phyloP scores from a whole-genome alignment of 2,113 vertebrate genomes.

The Mellivora capensis region DNA sequence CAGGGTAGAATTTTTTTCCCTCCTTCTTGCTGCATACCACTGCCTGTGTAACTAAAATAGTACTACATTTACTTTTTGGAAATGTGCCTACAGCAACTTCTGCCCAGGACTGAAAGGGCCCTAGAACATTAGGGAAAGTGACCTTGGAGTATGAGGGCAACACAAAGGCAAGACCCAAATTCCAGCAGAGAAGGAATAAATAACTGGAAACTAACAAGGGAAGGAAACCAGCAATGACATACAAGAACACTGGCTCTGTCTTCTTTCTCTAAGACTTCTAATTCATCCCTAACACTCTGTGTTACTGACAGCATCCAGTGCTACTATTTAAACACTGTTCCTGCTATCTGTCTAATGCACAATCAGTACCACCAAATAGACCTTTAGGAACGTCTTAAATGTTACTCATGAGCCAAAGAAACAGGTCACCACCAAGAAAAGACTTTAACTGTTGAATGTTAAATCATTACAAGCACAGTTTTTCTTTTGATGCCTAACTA shows the following conservation, averaged over 20 bases:
- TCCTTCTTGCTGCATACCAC: not conserved
- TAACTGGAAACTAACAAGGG: not conserved
- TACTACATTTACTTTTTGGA: not conserved
- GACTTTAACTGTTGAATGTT: not conserved
- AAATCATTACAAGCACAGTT: not conserved
- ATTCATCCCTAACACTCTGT: not conserved
- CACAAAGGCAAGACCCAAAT: not conserved
- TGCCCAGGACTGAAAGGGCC: not conserved
- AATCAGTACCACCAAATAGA: not conserved
- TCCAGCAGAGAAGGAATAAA: not conserved
- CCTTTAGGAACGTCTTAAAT: not conserved
- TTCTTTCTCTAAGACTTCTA: not conserved
- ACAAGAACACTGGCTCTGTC: not conserved
- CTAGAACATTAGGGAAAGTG: not conserved
- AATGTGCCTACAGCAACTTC: not conserved
- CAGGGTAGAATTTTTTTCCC: not conserved
- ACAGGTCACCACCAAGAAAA: not conserved
- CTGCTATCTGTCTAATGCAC: not conserved
- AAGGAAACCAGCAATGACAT: not conserved
- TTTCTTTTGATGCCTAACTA: not conserved
- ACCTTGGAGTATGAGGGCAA: not conserved
- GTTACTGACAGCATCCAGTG: not conserved
- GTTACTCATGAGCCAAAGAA: not conserved
- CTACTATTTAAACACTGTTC: not conserved
- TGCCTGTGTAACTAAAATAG: conserved; percentile 20